Conservation (phyloP, 2,888 invertebrate genomes). For the Melieria crassipennis region DNA sequence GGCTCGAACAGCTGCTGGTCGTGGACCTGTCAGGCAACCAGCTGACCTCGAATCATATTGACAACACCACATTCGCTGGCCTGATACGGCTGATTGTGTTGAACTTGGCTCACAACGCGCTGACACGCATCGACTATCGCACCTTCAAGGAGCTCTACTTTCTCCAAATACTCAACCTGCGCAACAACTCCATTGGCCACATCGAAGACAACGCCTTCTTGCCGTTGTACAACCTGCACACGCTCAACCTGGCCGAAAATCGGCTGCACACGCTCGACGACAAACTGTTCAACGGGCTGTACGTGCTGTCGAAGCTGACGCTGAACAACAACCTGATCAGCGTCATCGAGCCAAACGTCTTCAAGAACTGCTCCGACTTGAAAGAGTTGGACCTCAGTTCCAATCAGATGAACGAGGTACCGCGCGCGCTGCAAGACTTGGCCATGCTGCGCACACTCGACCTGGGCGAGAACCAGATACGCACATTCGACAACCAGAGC, state of each 20-base stretch:
- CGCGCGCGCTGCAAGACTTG: constrained; percentile 83
- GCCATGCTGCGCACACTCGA: constrained; percentile 87
- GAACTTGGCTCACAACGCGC: constrained; percentile 84
- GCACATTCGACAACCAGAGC: constrained; percentile 81
- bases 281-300: constrained; percentile 84
- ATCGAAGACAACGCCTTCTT: constrained; percentile 89
- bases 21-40: constrained; percentile 87
- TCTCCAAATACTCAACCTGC: constrained; percentile 84
- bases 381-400: constrained; percentile 91
- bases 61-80: constrained; percentile 87
- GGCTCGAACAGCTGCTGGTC: constrained; percentile 83
- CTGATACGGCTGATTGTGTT: constrained; percentile 84
- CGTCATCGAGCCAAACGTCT: constrained; percentile 81
- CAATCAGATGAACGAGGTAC: constrained; percentile 83
- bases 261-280: constrained; percentile 82
- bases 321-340: constrained; percentile 86
- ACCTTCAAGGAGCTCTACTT: constrained; percentile 89
- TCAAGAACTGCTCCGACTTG: constrained; percentile 87
- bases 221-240: constrained; percentile 88
- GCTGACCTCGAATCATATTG: constrained; percentile 84
- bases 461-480: constrained; percentile 91
- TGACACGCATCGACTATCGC: constrained; percentile 83
- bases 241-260: constrained; percentile 89
- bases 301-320: constrained; percentile 84
- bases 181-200: constrained; percentile 88